Evolutionary conservation across 1,140 invertebrate species (phyloP).

Genomic region (Drosophila lowei): DNA sequence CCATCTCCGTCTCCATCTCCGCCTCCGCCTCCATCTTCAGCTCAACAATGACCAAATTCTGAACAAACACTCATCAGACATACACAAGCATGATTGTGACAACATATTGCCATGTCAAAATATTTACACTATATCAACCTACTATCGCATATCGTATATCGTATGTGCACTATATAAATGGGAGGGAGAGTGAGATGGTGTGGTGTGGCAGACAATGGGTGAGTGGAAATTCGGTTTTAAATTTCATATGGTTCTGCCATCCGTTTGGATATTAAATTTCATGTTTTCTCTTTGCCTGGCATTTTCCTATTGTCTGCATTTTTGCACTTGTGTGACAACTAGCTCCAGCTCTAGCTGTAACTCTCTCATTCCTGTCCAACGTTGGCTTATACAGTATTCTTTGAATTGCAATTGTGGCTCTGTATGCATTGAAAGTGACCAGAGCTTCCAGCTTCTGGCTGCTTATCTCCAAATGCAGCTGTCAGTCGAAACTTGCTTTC

Average conservation of each 20-base stretch:
- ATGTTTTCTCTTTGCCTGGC: constrained; percentile 53
- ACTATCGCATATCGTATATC: constrained; percentile 2
- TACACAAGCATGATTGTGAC: constrained; percentile 44
- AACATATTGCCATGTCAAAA: constrained; percentile 76
- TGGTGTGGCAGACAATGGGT: constrained; percentile 27
- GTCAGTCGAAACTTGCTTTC: constrained; percentile 16
- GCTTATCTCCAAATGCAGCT: constrained; percentile 59
- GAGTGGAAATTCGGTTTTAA: constrained; percentile 63
- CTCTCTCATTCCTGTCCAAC: constrained; percentile 26
- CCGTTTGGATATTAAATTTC: constrained; percentile 68
- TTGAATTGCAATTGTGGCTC: constrained; percentile 45
- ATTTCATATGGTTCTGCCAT: constrained; percentile 64
- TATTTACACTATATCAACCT: constrained; percentile 77
- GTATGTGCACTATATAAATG: constrained; percentile 1
- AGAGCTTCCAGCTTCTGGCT: background rate
- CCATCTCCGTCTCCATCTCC: constrained; percentile 20
- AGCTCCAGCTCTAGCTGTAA: constrained; percentile 18
- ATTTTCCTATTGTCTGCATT: constrained; percentile 50
- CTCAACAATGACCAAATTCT: constrained; percentile 34
- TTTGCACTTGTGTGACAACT: constrained; percentile 54
- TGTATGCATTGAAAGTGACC: background rate
- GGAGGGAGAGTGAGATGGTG: too few species aligned
- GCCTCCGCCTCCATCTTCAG: background rate
- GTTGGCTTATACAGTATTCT: constrained; percentile 27
- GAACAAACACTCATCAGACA: constrained; percentile 32